Evolutionary conservation across 2,888 invertebrate genomes (phyloP).

Genomic region (Metalampra italica): DNA sequence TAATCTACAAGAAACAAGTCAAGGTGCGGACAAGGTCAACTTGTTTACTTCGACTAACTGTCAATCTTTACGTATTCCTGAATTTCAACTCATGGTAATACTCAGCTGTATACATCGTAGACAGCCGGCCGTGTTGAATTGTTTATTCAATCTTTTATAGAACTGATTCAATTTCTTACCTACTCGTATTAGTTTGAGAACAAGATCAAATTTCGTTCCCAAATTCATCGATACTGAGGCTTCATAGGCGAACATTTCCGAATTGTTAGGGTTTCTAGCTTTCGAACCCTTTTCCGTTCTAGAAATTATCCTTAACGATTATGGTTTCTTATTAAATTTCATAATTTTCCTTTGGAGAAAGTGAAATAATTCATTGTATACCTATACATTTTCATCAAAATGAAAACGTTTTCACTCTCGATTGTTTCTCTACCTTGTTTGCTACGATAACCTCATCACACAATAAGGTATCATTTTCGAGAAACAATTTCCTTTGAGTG

Average conservation of each 20-base stretch:
- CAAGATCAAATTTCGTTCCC: too few species aligned
- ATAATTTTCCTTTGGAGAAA: constrained; percentile 6
- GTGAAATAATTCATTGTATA: background rate
- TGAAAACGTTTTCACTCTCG: constrained; percentile 37
- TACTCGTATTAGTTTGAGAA: too few species aligned
- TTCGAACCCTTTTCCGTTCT: background rate
- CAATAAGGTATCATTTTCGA: constrained; percentile 46
- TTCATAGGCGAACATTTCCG: too few species aligned
- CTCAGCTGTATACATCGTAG: constrained; percentile 34
- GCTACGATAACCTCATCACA: constrained; percentile 40
- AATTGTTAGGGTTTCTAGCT: too few species aligned
- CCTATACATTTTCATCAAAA: constrained; percentile 9
- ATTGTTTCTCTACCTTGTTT: constrained; percentile 31
- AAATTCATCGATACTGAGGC: too few species aligned
- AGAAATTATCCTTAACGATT: too few species aligned
- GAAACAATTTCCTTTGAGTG: constrained; percentile 53
- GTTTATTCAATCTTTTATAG: background rate
- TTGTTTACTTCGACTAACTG: constrained; percentile 56
- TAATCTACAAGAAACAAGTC: constrained; percentile 16
- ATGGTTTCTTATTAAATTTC: too few species aligned
- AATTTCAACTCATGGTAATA: constrained; percentile 58
- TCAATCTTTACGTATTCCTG: constrained; percentile 44
- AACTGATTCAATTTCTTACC: background rate
- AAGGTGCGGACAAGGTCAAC: constrained; percentile 54
- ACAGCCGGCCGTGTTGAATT: constrained; percentile 1